Base-by-base conservation (phyloP, 2,113 vertebrate species). In the Spea multiplicata region DNA sequence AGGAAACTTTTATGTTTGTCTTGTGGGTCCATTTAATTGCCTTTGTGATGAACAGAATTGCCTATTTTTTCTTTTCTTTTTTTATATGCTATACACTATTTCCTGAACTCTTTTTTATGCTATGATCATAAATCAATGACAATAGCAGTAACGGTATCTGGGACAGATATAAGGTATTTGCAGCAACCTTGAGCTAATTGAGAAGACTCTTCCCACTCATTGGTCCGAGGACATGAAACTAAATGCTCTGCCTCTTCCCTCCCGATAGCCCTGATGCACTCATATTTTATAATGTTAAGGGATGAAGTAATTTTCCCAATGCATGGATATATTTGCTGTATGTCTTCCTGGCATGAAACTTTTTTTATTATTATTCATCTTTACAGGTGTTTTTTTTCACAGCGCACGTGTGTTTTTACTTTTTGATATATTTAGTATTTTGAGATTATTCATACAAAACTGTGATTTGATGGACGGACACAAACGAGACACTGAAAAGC, bases 101-200 rank as follows among this genome's bases (percentile, higher is more conserved):
- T 73, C 57, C 77, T 48, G 71, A 45, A 80, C 64, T 68, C 71
- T 47, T 80, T 65, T 74, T 80, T 74, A 80, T 74, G 71, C 78
- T 44, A 50, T 80, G 78, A 74, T 80, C 78, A 80, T 80, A 80
- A 80, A 80, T 80, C 78, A 80, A 80, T 80, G 78, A 80, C 78
- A 80, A 52, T 52, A 65, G 78, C 78, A 61, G 78, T 80, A 80
- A 80, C 71, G 74, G 61, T 74, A 80, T 80, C 78, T 80, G 64
- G 78, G 78, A 80, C 78, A 80, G 71, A 80, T 74, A 80, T 73
- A 74, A 66, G 47, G 70, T 80, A 80, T 80, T 74, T 80, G 45
- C 78, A 74, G 68, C 78, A 80, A 80, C 78, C 78, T 80, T 80
- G 70, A 80, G 71, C 78, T 80, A 80, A 80, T 80, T 80, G 78